Conservation (phyloP, 2,113 vertebrate species). For the Hippocampus zosterae region DNA sequence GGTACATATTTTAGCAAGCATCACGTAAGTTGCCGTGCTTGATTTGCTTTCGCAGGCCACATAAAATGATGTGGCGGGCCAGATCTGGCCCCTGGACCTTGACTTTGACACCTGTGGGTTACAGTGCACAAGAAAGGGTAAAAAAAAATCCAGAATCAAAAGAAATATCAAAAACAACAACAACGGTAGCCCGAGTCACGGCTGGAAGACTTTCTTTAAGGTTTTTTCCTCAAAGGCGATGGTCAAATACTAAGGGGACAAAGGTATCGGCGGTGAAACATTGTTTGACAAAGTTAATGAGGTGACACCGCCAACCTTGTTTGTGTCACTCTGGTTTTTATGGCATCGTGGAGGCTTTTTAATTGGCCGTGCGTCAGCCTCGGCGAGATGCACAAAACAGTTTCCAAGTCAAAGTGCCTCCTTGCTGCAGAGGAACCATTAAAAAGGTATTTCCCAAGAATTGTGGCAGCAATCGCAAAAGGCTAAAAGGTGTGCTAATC, state of each 20-base stretch:
- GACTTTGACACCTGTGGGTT: too few species aligned
- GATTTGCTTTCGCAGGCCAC: too few species aligned
- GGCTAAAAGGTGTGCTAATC: slow-evolving; percentile 67
- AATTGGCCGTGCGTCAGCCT: slow-evolving; percentile 64
- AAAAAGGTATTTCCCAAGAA: slow-evolving; percentile 66
- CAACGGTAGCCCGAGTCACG: neutral
- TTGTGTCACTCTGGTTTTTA: slow-evolving; percentile 51
- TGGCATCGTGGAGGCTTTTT: slow-evolving; percentile 46
- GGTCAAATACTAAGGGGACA: slow-evolving; percentile 27
- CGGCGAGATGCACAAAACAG: slow-evolving; percentile 49
- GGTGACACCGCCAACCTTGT: slow-evolving; percentile 53
- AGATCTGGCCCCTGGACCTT: too few species aligned
- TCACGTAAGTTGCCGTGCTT: too few species aligned
- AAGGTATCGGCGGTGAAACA: slow-evolving; percentile 36
- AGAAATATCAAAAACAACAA: too few species aligned
- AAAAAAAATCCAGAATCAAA: too few species aligned
- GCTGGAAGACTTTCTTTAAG: slow-evolving; percentile 4
- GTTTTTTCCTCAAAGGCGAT: neutral
- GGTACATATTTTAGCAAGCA: too few species aligned
- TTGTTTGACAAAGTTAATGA: slow-evolving; percentile 60
- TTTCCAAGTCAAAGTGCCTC: slow-evolving; percentile 44
- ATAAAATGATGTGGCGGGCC: too few species aligned
- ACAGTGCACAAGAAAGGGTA: too few species aligned
- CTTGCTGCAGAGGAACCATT: slow-evolving; percentile 48
- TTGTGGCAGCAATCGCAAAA: slow-evolving; percentile 61